Evolutionary conservation across 2,888 invertebrate genomes (phyloP).

Genomic region (Diachrysia chrysitis): DNA sequence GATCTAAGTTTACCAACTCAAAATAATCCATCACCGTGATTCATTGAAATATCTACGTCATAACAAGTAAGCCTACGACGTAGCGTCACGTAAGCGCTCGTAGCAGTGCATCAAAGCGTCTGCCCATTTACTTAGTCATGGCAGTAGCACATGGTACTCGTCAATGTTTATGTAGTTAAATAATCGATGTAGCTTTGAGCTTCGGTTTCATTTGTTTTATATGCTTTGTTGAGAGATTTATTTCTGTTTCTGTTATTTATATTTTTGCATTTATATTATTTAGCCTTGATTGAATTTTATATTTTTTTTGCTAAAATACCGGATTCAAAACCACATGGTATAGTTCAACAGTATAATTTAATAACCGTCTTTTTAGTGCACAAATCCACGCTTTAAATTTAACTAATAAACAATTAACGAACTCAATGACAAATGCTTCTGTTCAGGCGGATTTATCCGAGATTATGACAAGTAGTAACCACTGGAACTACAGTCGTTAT

Average conservation of each 20-base stretch:
- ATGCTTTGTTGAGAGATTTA: not conserved
- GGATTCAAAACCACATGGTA: no score
- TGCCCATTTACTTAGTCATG: not conserved
- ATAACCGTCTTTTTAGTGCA: not conserved
- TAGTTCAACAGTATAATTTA: not conserved
- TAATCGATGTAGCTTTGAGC: not conserved
- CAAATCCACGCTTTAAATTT: not conserved
- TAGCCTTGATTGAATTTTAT: no score
- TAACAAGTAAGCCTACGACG: constrained; percentile 5
- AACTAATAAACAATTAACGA: constrained; percentile 12
- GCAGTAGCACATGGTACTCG: constrained; percentile 3
- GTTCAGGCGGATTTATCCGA: not conserved
- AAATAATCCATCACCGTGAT: constrained; percentile 1
- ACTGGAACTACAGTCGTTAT: constrained; percentile 21
- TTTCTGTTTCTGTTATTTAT: not conserved
- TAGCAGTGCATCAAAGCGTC: constrained; percentile 1
- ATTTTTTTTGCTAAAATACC: no score
- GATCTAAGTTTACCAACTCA: not conserved
- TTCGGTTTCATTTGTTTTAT: not conserved
- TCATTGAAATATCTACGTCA: not conserved
- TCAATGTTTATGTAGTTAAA: constrained; percentile 1
- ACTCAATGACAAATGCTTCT: constrained; percentile 1
- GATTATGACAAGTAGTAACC: constrained; percentile 30
- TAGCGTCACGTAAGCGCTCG: constrained; percentile 5
- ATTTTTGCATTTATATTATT: no score